Base-by-base conservation (phyloP, 2,113 vertebrate species). In the Zosterops hypoxanthus region DNA sequence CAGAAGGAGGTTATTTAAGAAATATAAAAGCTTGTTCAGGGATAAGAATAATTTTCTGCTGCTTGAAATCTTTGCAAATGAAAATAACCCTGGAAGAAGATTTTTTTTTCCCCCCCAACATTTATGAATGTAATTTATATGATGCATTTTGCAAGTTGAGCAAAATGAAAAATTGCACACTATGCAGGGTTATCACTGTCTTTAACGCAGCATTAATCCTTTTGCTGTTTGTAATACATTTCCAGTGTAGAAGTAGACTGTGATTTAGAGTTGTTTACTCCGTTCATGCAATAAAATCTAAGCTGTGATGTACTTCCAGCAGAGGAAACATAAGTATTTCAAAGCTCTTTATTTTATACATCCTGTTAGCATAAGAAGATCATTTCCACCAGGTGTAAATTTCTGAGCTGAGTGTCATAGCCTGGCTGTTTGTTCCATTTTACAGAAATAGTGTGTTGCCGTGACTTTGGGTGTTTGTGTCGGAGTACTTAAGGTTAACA, bases 41-140 rank as follows among this genome's bases (percentile, higher is more conserved):
- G 59, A 65, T 76, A 88, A 82, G 49, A 83, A 87, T 33, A 68
- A 78, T 47, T 83, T 87, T 72, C 75, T 93, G 23, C 46, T 88
- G 46, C 57, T 94, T 92, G 68, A 68, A 63, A 25, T 90, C 17
- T 78, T 81, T 72, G 56, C 57, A 86, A 82, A 46, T 88, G 17
- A 87, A 92, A 81, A 75, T 49, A 78, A 69, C n/a, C 15, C 42
- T 16, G 4, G 12, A 56, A 47, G 42, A 61, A 71, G 22, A 8
- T 3, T 53, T 77, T 36, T 49, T 4, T 33, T 47, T 7, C 56
- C 49, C 3, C 47, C 36, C 21, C 61, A 53, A 41, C 6, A 8
- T 49, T 93, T 81, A 22, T 12, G 7, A 60, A 34, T 61, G 22
- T 22, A 53, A 55, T 33, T 72, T 73, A 36, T 60, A 46, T 19